A percentile compares a stretch with the other conserved stretches of the same genome.
Conservation (phyloP, 1,140 invertebrate species). For the Kradibia gibbosae region DNA sequence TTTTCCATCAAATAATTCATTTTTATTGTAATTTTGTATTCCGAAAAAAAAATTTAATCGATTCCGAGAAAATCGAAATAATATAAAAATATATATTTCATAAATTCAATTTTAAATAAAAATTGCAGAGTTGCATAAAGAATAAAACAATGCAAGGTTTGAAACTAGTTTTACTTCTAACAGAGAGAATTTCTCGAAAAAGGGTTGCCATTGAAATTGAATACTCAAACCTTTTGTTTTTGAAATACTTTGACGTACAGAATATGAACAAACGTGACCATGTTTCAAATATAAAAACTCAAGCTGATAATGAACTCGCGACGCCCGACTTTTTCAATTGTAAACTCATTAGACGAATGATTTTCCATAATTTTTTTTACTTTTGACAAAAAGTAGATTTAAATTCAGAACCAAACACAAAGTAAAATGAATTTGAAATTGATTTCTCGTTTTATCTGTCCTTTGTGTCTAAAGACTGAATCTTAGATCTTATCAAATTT, state of each 20-base stretch:
- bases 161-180: not conserved
- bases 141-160: not conserved
- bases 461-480: not conserved
- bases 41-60: too few species aligned
- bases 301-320: not conserved
- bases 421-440: not conserved
- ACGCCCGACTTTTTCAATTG: not conserved
- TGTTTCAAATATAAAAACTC: not conserved
- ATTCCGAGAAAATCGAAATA: not conserved
- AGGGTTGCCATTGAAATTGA: slow-evolving; percentile 17
- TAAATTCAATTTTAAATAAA: not conserved
- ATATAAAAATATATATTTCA: not conserved
- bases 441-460: not conserved
- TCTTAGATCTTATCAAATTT: slow-evolving; percentile 1
- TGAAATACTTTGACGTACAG: not conserved
- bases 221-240: not conserved
- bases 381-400: not conserved
- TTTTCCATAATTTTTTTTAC: not conserved
- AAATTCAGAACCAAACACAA: not conserved
- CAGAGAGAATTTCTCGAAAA: not conserved
- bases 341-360: not conserved
- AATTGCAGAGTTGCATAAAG: not conserved
- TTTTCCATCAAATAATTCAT: too few species aligned
- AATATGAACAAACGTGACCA: slow-evolving; percentile 12
- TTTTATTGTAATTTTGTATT: too few species aligned